Evolutionary conservation across 1,140 invertebrate genomes (phyloP), one percentile per base, ranked within the genome.

Genomic region (Ladona fulva): DNA sequence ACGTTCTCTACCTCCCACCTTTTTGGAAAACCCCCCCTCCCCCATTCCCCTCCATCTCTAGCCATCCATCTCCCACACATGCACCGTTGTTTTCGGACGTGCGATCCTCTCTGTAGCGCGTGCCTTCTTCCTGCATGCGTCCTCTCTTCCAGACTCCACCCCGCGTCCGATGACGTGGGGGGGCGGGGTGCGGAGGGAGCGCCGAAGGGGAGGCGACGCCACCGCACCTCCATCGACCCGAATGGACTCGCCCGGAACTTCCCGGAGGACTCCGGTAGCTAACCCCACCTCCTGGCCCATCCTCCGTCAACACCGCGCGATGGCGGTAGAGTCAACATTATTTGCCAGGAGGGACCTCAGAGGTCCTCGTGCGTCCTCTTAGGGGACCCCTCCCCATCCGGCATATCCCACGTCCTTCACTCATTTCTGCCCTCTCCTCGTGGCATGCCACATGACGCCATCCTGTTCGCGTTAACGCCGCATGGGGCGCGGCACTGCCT

Each of bases 171-270:
- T 10, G 44, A 19, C 44, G 44, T 52, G 44, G 52, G 52, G 52
- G n/a, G 52, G 52, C 3, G 52, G n/a, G 52, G 52, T 12, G 52
- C 52, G 52, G 52, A 66, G 52, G n/a, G 52, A 66, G 52, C 16
- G 52, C 16, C 16, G 52, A 66, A 22, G 52, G 52, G n/a, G 29
- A 37, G 29, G 52, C 44, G 19, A 10, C 44, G 44, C 10, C 10
- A 19, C 44, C 44, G 5, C 52, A 66, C 52, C 52, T 66, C 52
- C 52, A 66, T 66, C 52, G 52, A 66, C 52, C 52, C 52, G n/a
- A 66, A 66, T 66, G 52, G 52, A 66, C 52, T 66, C 52, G 52
- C 52, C 52, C 52, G 52, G 52, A 66, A 66, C 52, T 66, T 66
- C 52, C 52, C 52, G 16, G 52, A 66, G 52, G 52, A 66, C 52